phyloP scores from a whole-genome alignment of 1,140 invertebrate genomes.

The Rhyzopertha dominica region DNA sequence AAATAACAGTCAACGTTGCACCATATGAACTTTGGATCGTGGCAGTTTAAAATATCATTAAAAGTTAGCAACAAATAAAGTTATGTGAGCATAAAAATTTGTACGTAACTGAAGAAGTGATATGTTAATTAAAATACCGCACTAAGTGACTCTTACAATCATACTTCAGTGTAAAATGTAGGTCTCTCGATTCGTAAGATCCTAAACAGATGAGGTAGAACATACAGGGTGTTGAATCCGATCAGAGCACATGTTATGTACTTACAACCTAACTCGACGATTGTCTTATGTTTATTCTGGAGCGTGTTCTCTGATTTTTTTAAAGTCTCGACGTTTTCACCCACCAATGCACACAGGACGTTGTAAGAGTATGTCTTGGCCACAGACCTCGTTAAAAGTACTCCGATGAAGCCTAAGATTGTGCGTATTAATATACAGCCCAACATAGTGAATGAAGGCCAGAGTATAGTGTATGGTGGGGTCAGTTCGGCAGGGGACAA shows the following conservation, averaged over 20 bases:
- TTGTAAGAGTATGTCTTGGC: constrained; percentile 67
- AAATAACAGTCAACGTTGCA: too few species aligned
- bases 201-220: constrained; percentile 74
- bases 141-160: constrained; percentile 40
- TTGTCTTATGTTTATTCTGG: constrained; percentile 61
- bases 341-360: constrained; percentile 62
- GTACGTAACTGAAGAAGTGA: neutral
- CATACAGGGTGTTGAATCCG: constrained; percentile 69
- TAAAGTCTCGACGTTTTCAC: constrained; percentile 58
- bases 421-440: constrained; percentile 62
- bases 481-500: constrained; percentile 51
- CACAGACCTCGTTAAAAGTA: constrained; percentile 62
- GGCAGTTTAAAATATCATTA: too few species aligned
- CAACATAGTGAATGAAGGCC: constrained; percentile 68
- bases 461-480: constrained; percentile 71
- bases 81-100: too few species aligned
- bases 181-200: constrained; percentile 70
- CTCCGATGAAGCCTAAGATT: constrained; percentile 65
- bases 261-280: constrained; percentile 76
- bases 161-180: constrained; percentile 82
- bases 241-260: constrained; percentile 72
- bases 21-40: too few species aligned
- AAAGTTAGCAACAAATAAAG: too few species aligned
- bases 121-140: constrained; percentile 1
- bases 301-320: constrained; percentile 57